phyloP scores from a whole-genome alignment of 2,797 vertebrate genomes.

The Neoniphon sammara region DNA sequence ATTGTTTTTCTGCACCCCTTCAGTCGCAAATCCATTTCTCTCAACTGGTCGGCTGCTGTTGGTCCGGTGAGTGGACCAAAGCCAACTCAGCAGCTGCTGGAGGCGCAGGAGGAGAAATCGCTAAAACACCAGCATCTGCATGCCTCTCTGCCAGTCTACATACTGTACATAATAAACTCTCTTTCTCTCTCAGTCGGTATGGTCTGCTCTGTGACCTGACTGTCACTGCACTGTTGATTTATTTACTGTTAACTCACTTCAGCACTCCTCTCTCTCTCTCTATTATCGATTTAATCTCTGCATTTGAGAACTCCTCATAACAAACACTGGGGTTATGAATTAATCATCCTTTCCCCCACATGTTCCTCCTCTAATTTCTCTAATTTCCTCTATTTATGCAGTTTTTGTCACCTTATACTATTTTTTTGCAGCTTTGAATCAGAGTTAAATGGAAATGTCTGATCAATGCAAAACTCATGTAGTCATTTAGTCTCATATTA shows the following conservation, averaged over 20 bases:
- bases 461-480: too few species aligned
- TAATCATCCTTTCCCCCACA: slow-evolving; percentile 10
- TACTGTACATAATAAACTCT: slow-evolving; percentile 39
- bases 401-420: too few species aligned
- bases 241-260: too few species aligned
- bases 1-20: slow-evolving; percentile 32
- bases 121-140: slow-evolving; percentile 55
- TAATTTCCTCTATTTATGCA: slow-evolving; percentile 45
- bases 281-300: slow-evolving; percentile 16
- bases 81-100: slow-evolving; percentile 73
- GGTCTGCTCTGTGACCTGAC: too few species aligned
- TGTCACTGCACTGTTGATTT: too few species aligned
- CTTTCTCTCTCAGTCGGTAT: slow-evolving; percentile 8
- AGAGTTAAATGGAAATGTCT: slow-evolving; percentile 1
- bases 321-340: slow-evolving; percentile 32
- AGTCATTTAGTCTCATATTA: too few species aligned
- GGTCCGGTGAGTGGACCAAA: slow-evolving; percentile 45
- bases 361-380: slow-evolving; percentile 26
- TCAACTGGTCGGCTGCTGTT: slow-evolving; percentile 43
- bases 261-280: slow-evolving; percentile 13
- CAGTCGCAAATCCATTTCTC: slow-evolving; percentile 39
- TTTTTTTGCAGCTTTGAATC: not conserved
- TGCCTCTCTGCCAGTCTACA: slow-evolving; percentile 51
- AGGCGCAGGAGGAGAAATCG: slow-evolving; percentile 39
- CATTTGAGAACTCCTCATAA: not conserved